phyloP scores from a whole-genome alignment of 2,888 invertebrate genomes.

The Tinea semifulvella region DNA sequence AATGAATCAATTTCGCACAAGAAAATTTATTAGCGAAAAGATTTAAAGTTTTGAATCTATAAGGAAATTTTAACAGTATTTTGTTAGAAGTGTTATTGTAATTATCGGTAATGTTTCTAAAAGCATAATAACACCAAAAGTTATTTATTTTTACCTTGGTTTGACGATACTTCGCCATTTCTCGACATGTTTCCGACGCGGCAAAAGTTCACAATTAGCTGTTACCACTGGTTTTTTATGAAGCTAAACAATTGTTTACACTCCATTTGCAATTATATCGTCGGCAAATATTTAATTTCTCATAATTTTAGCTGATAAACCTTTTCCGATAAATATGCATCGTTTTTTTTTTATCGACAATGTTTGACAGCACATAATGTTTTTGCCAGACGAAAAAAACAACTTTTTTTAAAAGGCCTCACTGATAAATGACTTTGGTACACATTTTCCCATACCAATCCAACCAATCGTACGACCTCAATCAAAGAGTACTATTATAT shows the following conservation, averaged over 20 bases:
- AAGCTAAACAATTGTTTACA: slow-evolving; percentile 32
- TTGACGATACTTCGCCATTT: slow-evolving; percentile 75
- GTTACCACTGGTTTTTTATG: slow-evolving; percentile 39
- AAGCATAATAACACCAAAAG: background rate
- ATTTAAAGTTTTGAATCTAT: background rate
- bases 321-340: slow-evolving; percentile 1
- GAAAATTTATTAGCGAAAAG: background rate
- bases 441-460: too few species aligned
- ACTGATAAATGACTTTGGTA: too few species aligned
- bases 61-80: background rate
- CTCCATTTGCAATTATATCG: slow-evolving; percentile 46
- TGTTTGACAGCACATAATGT: background rate
- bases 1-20: background rate
- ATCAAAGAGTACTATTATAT: too few species aligned
- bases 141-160: slow-evolving; percentile 52
- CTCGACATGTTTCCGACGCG: slow-evolving; percentile 70
- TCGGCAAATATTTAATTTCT: background rate
- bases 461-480: too few species aligned
- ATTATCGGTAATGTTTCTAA: background rate
- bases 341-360: slow-evolving; percentile 8
- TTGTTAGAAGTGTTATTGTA: background rate
- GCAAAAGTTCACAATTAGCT: slow-evolving; percentile 22
- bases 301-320: slow-evolving; percentile 1
- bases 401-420: too few species aligned
- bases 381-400: background rate